These are phyloP conservation scores for Caracal caracal DNA, from an alignment of 2,113 vertebrate genomes.

Conservation along the genomic window DNA sequence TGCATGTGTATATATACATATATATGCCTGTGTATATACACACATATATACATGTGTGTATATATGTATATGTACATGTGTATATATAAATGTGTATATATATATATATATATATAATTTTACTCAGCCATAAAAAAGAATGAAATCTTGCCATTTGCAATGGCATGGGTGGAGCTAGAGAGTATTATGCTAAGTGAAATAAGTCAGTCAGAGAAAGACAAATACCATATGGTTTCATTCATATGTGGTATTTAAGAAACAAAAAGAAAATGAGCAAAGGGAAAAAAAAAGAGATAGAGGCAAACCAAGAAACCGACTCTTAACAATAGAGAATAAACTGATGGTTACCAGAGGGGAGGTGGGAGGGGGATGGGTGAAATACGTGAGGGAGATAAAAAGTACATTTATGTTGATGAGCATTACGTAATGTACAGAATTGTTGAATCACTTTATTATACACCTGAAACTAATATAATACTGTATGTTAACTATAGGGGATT, in stretches of 20 bases:
- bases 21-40: too few relatives aligned
- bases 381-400: not conserved
- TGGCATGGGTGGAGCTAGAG: not conserved
- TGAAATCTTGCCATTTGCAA: not conserved
- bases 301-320: not conserved
- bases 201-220: not conserved
- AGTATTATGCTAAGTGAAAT: not conserved
- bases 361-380: not conserved
- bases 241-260: not conserved
- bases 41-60: too few relatives aligned
- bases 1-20: too few relatives aligned
- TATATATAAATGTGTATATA: not conserved
- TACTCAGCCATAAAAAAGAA: not conserved
- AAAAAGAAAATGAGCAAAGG: not conserved
- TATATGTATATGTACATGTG: too few relatives aligned
- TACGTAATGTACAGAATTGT: not conserved
- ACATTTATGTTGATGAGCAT: not conserved
- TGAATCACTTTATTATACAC: not conserved
- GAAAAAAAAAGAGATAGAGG: not conserved
- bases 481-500: not conserved
- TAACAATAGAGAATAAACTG: not conserved
- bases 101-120: not conserved
- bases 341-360: not conserved
- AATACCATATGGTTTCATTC: not conserved
- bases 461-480: not conserved